Base-by-base conservation (phyloP, 2,797 vertebrate species). In the Enteromius anoplus region DNA sequence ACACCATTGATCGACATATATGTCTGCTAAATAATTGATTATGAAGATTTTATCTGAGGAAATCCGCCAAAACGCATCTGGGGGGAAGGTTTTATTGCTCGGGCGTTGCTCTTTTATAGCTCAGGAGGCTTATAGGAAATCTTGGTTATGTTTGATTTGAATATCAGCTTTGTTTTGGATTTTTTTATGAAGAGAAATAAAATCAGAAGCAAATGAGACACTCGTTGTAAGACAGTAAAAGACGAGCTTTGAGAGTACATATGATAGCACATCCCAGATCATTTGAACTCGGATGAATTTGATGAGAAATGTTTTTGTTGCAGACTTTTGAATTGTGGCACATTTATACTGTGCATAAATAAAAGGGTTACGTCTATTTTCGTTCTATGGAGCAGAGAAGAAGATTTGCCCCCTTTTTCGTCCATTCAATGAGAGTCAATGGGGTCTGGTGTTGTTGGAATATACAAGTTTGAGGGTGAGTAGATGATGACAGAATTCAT, bases 11-110 rank as follows among this genome's bases (percentile, higher is more conserved):
- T 83, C 49, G 49, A 40, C 72, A 55, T 37, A 77, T 26, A 66
- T 82, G 23, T 68, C 47, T 51, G 26, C 37, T 77, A 78, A 83
- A 78, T 70, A 83, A 83, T 68, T 66, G 72, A 75, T 83, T 70
- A 62, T 70, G 34, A 71, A 80, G 75, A 71, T 42, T 45, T 78
- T 62, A 62, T 78, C 53, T 26, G 53, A 78, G 65, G 51, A 83
- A 70, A 70, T 69, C 5, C 0, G 4, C 17, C 47, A 75, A 82
- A 82, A 32, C 3, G 11, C 49, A 37, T 70, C 70, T 34, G 29
- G 4, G 23, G 5, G 23, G 45, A 8, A 76, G 34, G 40, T 60
- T 62, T 23, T 70, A 71, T 71, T 70, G 40, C 77, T 53, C 5
- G 34, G 42, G 19, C 11, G 8, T 55, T 69, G n/a, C 37, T 80